Conservation (phyloP, 2,888 invertebrate genomes). For the Archips xylosteana region DNA sequence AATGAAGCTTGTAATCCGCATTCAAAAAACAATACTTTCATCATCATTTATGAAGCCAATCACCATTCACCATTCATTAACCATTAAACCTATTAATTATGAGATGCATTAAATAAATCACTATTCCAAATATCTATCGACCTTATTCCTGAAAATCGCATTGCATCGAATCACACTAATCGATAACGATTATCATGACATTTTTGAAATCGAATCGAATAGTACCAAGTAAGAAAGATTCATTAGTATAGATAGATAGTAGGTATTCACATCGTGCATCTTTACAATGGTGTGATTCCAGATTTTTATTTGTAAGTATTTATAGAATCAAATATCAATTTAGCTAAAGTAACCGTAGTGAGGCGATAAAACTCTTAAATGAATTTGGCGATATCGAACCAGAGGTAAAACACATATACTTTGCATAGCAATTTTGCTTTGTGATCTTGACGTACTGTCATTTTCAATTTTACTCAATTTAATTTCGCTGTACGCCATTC, state of each 20-base stretch:
- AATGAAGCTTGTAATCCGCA: too few relatives aligned
- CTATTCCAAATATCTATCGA: too few relatives aligned
- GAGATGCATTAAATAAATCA: too few relatives aligned
- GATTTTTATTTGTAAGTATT: conserved; percentile 86
- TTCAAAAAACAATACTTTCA: too few relatives aligned
- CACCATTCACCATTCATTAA: too few relatives aligned
- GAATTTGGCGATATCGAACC: conserved; percentile 59
- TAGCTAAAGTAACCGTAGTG: conserved; percentile 68
- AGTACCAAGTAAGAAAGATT: conserved; percentile 15
- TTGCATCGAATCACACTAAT: neutral
- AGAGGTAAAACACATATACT: conserved; percentile 65
- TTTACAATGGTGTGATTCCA: conserved; percentile 86
- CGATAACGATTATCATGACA: conserved; percentile 38
- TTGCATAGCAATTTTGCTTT: conserved; percentile 60
- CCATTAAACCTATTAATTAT: too few relatives aligned
- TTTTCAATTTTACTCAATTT: conserved; percentile 80
- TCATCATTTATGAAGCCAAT: too few relatives aligned
- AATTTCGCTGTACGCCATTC: conserved; percentile 83
- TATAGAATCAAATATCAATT: conserved; percentile 81
- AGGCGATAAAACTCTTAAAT: conserved; percentile 63
- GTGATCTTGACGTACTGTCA: conserved; percentile 79
- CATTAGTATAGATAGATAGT: conserved; percentile 42
- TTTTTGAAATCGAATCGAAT: conserved; percentile 39
- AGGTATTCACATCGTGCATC: conserved; percentile 43
- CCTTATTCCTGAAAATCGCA: too few relatives aligned